These are phyloP conservation scores for Elysia crispata DNA, from an alignment of 2,888 invertebrate genomes.

Conservation along the genomic window DNA sequence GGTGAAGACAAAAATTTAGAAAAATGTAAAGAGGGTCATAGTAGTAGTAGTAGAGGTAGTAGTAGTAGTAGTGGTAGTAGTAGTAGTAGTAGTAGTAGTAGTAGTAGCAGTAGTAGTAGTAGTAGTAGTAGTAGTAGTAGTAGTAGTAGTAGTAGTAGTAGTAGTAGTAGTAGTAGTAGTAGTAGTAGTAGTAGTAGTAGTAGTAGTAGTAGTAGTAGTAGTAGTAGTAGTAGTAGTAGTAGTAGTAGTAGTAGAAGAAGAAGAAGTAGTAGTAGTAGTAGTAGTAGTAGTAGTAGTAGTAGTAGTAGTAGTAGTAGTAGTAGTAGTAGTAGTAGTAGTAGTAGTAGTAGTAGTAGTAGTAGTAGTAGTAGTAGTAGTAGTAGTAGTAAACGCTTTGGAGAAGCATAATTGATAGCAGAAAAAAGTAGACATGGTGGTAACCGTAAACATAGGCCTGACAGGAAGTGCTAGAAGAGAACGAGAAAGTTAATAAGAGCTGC, in stretches of 20 bases:
- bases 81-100: background rate
- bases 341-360: conserved; percentile 19
- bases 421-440: background rate
- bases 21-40: background rate
- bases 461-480: background rate
- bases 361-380: background rate
- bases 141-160: conserved; percentile 5
- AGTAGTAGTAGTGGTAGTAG: background rate
- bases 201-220: conserved; percentile 25
- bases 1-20: no score
- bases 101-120: background rate
- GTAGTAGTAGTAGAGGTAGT: background rate
- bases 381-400: background rate
- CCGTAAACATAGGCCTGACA: no score
- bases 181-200: conserved; percentile 11
- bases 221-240: conserved; percentile 22
- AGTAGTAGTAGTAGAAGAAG: conserved; percentile 21
- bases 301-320: conserved; percentile 13
- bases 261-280: conserved; percentile 20
- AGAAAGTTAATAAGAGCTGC: no score
- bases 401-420: background rate
- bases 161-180: background rate
- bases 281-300: background rate
- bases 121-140: conserved; percentile 13
- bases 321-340: conserved; percentile 25